Evolutionary conservation across 2,113 vertebrate genomes (phyloP).

Genomic region (Perognathus longimembris): DNA sequence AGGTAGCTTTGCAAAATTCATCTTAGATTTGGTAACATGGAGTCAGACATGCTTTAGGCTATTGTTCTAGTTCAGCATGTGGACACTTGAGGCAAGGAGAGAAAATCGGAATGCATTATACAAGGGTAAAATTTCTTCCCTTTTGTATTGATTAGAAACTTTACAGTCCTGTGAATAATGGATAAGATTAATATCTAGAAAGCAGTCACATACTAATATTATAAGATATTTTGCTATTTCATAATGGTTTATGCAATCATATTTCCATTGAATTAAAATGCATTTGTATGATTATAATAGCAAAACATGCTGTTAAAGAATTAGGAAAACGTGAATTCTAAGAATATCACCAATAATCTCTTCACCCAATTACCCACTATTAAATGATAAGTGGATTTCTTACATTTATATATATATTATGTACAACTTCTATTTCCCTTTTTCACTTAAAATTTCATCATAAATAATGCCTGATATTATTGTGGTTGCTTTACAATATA

Average conservation of each 20-base stretch:
- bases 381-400: conserved; percentile 1
- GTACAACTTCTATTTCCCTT: not conserved
- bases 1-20: not conserved
- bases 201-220: not conserved
- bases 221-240: not conserved
- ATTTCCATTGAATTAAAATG: conserved; percentile 3
- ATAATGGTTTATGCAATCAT: not conserved
- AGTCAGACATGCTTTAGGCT: not conserved
- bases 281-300: not conserved
- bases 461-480: not conserved
- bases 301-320: conserved; percentile 13
- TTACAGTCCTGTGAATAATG: not conserved
- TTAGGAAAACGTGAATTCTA: not conserved
- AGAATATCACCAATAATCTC: not conserved
- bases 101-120: not conserved
- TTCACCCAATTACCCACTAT: not conserved
- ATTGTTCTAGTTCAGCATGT: not conserved
- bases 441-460: conserved; percentile 13
- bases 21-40: not conserved
- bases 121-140: not conserved
- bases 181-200: conserved; percentile 18
- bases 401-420: not conserved
- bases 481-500: not conserved
- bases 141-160: not conserved
- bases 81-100: not conserved